Evolutionary conservation across 1,140 invertebrate species (phyloP).

Genomic region (Mactra quadrangularis): DNA sequence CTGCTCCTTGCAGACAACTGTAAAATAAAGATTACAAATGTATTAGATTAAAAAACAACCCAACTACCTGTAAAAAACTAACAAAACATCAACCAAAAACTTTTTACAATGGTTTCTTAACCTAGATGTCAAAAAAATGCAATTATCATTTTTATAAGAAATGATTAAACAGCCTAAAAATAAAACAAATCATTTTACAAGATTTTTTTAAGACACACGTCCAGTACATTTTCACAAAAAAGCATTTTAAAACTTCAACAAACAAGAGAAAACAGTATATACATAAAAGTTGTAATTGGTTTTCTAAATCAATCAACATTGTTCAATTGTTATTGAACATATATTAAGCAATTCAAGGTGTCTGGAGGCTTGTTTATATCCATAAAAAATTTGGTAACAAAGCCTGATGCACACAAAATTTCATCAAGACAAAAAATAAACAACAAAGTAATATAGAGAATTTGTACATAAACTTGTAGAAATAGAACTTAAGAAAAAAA

Average conservation of each 20-base stretch:
- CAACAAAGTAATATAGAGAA: slow-evolving; percentile 29
- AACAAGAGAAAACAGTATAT: no score
- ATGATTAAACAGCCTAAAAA: neutral
- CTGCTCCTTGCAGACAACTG: slow-evolving; percentile 57
- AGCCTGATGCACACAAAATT: neutral
- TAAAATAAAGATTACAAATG: slow-evolving; percentile 43
- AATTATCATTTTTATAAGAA: neutral
- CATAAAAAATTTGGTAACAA: neutral
- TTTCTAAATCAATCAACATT: no score
- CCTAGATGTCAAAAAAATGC: neutral
- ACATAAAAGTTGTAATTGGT: no score
- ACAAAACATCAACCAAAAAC: slow-evolving; percentile 59
- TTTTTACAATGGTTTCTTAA: slow-evolving; percentile 39
- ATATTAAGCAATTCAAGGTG: no score
- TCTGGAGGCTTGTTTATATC: no score
- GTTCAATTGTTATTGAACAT: no score
- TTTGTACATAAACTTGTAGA: slow-evolving; percentile 46
- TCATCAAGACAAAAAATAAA: neutral
- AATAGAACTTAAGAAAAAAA: slow-evolving; percentile 54
- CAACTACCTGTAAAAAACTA: slow-evolving; percentile 55
- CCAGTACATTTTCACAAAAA: no score
- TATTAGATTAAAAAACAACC: slow-evolving; percentile 30
- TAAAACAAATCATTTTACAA: slow-evolving; percentile 25
- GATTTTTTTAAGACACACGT: neutral
- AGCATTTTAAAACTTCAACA: no score